These are phyloP conservation scores for Typhlichthys subterraneus DNA, from an alignment of 2,797 vertebrate species.

Conservation along the genomic window DNA sequence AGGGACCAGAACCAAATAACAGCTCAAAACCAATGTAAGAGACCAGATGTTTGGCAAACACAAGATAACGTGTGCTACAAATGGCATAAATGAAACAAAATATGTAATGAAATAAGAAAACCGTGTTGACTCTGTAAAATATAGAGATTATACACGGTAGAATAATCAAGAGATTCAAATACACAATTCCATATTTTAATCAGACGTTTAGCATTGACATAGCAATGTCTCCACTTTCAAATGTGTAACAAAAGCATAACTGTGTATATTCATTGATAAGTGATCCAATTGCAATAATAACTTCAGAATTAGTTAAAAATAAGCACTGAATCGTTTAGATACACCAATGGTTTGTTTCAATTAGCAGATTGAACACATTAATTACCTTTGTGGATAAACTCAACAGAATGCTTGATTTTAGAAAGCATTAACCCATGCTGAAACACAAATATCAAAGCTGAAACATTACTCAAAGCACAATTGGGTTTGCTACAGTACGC, in stretches of 20 bases:
- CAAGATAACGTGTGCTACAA: slow-evolving; percentile 34
- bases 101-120: neutral
- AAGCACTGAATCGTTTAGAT: slow-evolving; percentile 6
- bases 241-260: slow-evolving; percentile 24
- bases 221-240: slow-evolving; percentile 10
- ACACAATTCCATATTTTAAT: slow-evolving; percentile 24
- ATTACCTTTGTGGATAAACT: slow-evolving; percentile 9
- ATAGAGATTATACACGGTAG: neutral
- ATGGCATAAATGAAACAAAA: neutral
- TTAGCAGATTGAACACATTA: neutral
- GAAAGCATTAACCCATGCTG: slow-evolving; percentile 24
- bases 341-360: slow-evolving; percentile 6
- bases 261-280: slow-evolving; percentile 4
- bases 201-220: slow-evolving; percentile 18
- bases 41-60: slow-evolving; percentile 69
- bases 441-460: slow-evolving; percentile 40
- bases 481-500: slow-evolving; percentile 31
- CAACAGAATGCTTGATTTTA: slow-evolving; percentile 25
- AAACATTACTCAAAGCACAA: slow-evolving; percentile 49
- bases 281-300: neutral
- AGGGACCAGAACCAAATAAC: slow-evolving; percentile 74
- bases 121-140: slow-evolving; percentile 23
- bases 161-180: neutral
- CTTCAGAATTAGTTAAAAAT: slow-evolving; percentile 1
- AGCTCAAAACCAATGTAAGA: slow-evolving; percentile 80